These are phyloP conservation scores for Drepana falcataria DNA, from an alignment of 2,888 invertebrate species.

Conservation along the genomic window DNA sequence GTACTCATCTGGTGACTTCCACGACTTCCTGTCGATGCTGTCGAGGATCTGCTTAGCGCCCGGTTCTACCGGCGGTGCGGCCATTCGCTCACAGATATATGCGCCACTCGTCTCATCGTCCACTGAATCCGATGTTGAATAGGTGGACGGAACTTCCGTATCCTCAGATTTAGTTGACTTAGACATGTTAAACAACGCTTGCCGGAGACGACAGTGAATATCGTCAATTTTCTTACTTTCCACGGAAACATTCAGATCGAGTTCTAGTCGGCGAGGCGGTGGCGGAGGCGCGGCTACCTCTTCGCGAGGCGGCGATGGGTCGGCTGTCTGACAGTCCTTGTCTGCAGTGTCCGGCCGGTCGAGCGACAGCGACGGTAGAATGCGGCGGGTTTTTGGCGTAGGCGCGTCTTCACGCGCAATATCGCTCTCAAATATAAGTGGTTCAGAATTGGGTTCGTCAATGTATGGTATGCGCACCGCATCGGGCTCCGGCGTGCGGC, in stretches of 20 bases:
- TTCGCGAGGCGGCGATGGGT: neutral
- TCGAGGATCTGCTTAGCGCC: constrained; percentile 58
- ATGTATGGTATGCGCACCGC: constrained; percentile 64
- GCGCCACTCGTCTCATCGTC: constrained; percentile 39
- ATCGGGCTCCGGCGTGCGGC: constrained; percentile 68
- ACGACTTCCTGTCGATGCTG: constrained; percentile 74
- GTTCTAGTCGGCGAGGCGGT: constrained; percentile 28
- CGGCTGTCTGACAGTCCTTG: constrained; percentile 52
- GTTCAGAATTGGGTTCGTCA: constrained; percentile 67
- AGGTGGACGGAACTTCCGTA: constrained; percentile 53
- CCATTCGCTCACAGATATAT: constrained; percentile 17
- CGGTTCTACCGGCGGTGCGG: constrained; percentile 36
- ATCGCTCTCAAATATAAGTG: constrained; percentile 67
- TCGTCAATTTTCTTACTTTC: constrained; percentile 45
- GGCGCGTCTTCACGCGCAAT: constrained; percentile 40
- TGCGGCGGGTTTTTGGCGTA: constrained; percentile 64
- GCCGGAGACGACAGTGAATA: constrained; percentile 53
- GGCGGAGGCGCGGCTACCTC: neutral
- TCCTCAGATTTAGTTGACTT: constrained; percentile 61
- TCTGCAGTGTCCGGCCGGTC: constrained; percentile 48
- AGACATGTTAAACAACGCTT: constrained; percentile 53
- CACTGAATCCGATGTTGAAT: constrained; percentile 57
- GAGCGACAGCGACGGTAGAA: constrained; percentile 63
- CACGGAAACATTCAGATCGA: constrained; percentile 46
- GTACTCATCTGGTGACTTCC: constrained; percentile 85